A percentile compares a stretch with the other conserved stretches of the same genome.
phyloP scores from a whole-genome alignment of 2,113 vertebrate species.

The Orthochromis indermauri region DNA sequence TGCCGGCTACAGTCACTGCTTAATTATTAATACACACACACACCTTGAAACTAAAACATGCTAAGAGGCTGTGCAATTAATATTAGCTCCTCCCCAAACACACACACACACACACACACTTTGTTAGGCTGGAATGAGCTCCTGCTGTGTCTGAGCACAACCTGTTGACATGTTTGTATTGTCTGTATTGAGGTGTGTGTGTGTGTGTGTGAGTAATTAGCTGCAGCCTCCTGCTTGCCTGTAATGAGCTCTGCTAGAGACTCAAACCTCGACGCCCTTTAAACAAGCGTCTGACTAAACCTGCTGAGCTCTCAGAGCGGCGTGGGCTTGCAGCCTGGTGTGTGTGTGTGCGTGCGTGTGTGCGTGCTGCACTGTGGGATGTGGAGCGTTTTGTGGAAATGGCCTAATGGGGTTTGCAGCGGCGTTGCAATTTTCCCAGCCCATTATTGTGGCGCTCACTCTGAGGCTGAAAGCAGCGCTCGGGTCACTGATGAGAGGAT shows the following conservation, averaged over 20 bases:
- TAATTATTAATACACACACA: slow-evolving; percentile 58
- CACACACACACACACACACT: not conserved
- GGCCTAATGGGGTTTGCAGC: not conserved
- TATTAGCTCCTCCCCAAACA: slow-evolving; percentile 12
- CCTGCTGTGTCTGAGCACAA: slow-evolving; percentile 44
- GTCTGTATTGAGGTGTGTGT: not conserved
- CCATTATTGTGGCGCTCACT: not conserved
- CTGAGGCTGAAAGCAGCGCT: not conserved
- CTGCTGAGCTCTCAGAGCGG: not conserved
- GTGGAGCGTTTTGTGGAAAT: not conserved
- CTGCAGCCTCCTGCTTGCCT: slow-evolving; percentile 1
- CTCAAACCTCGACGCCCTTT: not conserved
- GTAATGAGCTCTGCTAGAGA: slow-evolving; percentile 39
- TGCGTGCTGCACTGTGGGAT: not conserved
- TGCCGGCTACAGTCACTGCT: slow-evolving; percentile 10
- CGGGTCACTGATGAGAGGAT: not conserved
- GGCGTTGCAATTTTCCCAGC: not conserved
- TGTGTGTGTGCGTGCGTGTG: rapidly evolving
- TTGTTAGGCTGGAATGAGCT: slow-evolving; percentile 43
- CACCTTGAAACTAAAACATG: slow-evolving; percentile 31
- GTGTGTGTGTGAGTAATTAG: slow-evolving; percentile 3
- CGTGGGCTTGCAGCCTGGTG: not conserved
- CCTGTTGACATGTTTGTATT: slow-evolving; percentile 29
- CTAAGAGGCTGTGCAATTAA: slow-evolving; percentile 57
- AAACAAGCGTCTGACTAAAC: not conserved